phyloP scores from a whole-genome alignment of 2,797 vertebrate species.

The Astyanax mexicanus region DNA sequence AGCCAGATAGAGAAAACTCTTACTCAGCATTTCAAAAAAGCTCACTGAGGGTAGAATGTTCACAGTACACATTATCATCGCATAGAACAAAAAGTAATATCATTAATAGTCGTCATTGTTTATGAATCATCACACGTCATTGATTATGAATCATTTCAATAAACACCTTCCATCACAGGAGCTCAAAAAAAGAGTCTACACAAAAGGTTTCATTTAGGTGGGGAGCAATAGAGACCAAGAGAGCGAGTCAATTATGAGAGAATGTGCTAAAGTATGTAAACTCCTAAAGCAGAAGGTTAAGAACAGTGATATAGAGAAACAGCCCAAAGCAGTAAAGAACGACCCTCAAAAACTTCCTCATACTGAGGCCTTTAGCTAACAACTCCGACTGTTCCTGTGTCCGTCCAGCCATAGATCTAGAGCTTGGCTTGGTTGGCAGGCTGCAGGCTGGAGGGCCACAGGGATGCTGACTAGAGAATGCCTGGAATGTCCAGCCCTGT shows the following conservation, averaged over 20 bases:
- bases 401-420: conserved; percentile 68
- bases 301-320: background rate
- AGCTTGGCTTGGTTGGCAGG: conserved; percentile 73
- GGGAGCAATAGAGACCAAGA: background rate
- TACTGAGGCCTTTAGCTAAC: conserved; percentile 21
- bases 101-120: too few species aligned
- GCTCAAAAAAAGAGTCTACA: background rate
- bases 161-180: too few species aligned
- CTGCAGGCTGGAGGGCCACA: conserved; percentile 63
- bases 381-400: conserved; percentile 74
- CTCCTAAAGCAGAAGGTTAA: conserved; percentile 22
- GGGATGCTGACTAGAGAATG: conserved; percentile 79
- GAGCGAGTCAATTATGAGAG: background rate
- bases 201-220: background rate
- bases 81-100: too few species aligned
- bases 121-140: too few species aligned
- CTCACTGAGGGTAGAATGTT: too few species aligned
- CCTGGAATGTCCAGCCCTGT: conserved; percentile 81
- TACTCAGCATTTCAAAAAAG: too few species aligned
- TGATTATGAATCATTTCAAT: too few species aligned
- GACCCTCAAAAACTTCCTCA: too few species aligned
- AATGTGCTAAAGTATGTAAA: conserved; percentile 13
- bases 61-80: too few species aligned
- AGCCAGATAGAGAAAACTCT: too few species aligned
- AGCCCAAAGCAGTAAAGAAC: conserved; percentile 19